Evolutionary conservation across 1,140 invertebrate genomes (phyloP).

Genomic region (Rhyacophila brunnea): DNA sequence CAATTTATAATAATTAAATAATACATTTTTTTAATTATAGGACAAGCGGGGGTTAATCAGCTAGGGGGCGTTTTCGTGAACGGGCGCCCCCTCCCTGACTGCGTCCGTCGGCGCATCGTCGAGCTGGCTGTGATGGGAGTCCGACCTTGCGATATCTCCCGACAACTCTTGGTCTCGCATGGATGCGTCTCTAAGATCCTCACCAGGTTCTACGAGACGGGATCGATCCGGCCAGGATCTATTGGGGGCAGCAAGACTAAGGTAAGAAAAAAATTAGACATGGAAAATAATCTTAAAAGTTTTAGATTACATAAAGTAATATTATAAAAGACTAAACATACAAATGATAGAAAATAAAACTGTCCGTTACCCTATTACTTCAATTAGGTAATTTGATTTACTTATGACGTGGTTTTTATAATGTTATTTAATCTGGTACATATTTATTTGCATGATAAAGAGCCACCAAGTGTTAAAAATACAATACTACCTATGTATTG

Average conservation of each 20-base stretch:
- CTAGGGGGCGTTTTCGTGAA: slow-evolving; percentile 95
- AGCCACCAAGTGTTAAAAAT: too few relatives aligned
- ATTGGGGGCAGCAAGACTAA: slow-evolving; percentile 91
- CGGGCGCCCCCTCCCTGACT: slow-evolving; percentile 89
- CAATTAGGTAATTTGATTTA: neutral
- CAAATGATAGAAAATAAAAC: neutral
- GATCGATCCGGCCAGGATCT: slow-evolving; percentile 86
- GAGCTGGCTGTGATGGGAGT: slow-evolving; percentile 89
- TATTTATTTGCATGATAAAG: too few relatives aligned
- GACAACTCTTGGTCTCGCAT: slow-evolving; percentile 92
- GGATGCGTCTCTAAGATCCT: slow-evolving; percentile 92
- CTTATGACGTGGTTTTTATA: neutral
- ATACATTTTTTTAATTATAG: too few relatives aligned
- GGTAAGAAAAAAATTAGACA: slow-evolving; percentile 56
- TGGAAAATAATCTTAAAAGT: neutral
- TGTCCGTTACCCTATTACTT: neutral
- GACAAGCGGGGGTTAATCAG: slow-evolving; percentile 94
- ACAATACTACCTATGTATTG: too few relatives aligned
- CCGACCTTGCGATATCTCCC: slow-evolving; percentile 92
- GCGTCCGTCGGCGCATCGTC: slow-evolving; percentile 90
- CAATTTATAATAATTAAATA: too few relatives aligned
- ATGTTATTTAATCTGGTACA: too few relatives aligned
- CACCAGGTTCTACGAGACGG: slow-evolving; percentile 93
- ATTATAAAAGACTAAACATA: neutral
- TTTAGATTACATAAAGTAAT: too few relatives aligned